phyloP scores from a whole-genome alignment of 2,113 vertebrate genomes.

The Columba janthina region DNA sequence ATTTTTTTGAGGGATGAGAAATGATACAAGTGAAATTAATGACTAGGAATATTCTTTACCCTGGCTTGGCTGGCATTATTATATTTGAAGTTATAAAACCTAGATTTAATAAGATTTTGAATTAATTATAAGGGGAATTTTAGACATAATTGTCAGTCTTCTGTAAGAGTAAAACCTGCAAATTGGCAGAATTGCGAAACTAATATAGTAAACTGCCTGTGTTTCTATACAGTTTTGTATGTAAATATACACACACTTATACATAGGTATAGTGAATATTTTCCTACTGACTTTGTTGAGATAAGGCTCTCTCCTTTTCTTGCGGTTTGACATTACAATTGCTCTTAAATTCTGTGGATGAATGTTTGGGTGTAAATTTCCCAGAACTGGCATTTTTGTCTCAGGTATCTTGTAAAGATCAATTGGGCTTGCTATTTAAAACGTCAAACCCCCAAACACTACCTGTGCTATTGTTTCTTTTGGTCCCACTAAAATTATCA shows the following conservation, averaged over 20 bases:
- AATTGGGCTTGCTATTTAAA: constrained; percentile 48
- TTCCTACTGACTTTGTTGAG: background rate
- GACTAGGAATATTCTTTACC: constrained; percentile 57
- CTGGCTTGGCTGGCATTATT: constrained; percentile 52
- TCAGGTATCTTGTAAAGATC: constrained; percentile 46
- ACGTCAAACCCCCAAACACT: constrained; percentile 25
- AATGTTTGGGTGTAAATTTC: constrained; percentile 29
- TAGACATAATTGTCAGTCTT: constrained; percentile 68
- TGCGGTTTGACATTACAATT: constrained; percentile 7
- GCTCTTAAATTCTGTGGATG: background rate
- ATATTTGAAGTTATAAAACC: constrained; percentile 77
- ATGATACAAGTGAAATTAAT: constrained; percentile 76
- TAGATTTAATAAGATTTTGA: constrained; percentile 80
- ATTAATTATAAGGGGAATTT: constrained; percentile 79
- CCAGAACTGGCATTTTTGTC: constrained; percentile 32
- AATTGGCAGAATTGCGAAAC: constrained; percentile 21
- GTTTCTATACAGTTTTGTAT: background rate
- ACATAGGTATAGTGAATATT: background rate
- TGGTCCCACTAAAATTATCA: constrained; percentile 32
- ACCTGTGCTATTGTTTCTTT: constrained; percentile 54
- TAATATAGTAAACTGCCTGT: background rate
- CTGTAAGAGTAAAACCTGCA: constrained; percentile 51
- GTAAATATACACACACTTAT: no score
- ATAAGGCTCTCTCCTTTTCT: background rate
- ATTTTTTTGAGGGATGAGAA: constrained; percentile 69